Conservation (phyloP, 2,113 vertebrate genomes). For the Crotophaga sulcirostris region DNA sequence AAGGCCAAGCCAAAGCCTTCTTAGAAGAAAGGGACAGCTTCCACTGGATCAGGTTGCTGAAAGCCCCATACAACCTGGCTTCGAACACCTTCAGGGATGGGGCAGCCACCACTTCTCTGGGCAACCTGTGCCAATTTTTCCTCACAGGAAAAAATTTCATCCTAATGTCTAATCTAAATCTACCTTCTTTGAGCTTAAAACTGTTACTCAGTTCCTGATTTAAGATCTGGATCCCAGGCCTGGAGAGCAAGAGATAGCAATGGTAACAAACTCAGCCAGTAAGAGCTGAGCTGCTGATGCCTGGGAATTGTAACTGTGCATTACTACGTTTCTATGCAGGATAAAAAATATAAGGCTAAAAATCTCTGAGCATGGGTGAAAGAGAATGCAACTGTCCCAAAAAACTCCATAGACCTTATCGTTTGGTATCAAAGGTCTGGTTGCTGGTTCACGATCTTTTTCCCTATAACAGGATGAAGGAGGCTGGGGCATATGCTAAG, state of each 20-base stretch:
- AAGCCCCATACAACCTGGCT: too few relatives aligned
- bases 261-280: neutral
- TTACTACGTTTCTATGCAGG: constrained; percentile 14
- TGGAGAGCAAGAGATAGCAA: neutral
- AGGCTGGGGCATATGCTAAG: neutral
- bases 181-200: too few relatives aligned
- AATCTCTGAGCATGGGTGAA: neutral
- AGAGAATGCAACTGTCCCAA: neutral
- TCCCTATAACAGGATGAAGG: neutral
- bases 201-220: neutral
- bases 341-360: constrained; percentile 10
- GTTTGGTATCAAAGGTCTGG: neutral
- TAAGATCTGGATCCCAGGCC: neutral
- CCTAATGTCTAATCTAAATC: too few relatives aligned
- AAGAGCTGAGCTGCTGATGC: neutral
- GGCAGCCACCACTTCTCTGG: too few relatives aligned
- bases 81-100: too few relatives aligned
- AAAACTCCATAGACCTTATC: neutral
- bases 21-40: neutral
- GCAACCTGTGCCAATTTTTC: too few relatives aligned
- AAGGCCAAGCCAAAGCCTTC: neutral
- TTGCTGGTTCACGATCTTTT: neutral
- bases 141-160: too few relatives aligned
- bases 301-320: constrained; percentile 39
- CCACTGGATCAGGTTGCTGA: too few relatives aligned